Base-by-base conservation (phyloP, 2,888 invertebrate species). In the Oscheius sp. region DNA sequence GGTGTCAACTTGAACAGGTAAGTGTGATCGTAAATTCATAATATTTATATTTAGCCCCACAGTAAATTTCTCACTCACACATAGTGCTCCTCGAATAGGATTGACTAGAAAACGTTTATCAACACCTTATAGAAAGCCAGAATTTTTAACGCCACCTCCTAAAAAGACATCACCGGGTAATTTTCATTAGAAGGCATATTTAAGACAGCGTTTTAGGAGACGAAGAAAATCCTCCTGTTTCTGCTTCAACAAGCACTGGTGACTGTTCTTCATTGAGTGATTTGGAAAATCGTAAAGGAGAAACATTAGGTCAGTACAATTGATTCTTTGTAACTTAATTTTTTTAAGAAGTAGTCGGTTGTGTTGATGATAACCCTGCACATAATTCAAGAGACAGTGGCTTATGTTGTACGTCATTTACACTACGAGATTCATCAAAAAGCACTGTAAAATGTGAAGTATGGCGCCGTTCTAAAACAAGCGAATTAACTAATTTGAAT, bases 401-500 rank as follows among this genome's bases (percentile, higher is more conserved):
- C 2, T 27, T 58, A 13, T 29, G n/a, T 13, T 27, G 21, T n/a
- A 58, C 16, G 9, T 29, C 58, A 29, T 58, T 58, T 58, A 25
- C 58, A 25, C 13, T 58, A 25, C 58, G 29, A 58, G 58, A 58
- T 27, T 23, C 21, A n/a, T 58, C 29, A 7, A 27, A 58, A 29
- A 13, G n/a, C n/a, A n/a, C n/a, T 12, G 58, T 58, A 1, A 25
- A 58, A 25, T 58, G 58, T 27, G 58, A 58, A 58, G 58, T 58
- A 16, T 58, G 58, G 58, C 58, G 58, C 2, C 35, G 35, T 6
- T 35, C 35, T 9, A 35, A 35, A 35, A 58, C 21, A 25, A n/a
- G 12, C 12, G 58, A 58, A 16, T 49, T 49, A 13, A 5, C 18
- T 27, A n/a, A 25, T 29, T 58, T 29, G 29, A 58, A 58, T n/a